Evolutionary conservation across 23 tunicate species (phyloP).

Genomic region (Pegea sp.): DNA sequence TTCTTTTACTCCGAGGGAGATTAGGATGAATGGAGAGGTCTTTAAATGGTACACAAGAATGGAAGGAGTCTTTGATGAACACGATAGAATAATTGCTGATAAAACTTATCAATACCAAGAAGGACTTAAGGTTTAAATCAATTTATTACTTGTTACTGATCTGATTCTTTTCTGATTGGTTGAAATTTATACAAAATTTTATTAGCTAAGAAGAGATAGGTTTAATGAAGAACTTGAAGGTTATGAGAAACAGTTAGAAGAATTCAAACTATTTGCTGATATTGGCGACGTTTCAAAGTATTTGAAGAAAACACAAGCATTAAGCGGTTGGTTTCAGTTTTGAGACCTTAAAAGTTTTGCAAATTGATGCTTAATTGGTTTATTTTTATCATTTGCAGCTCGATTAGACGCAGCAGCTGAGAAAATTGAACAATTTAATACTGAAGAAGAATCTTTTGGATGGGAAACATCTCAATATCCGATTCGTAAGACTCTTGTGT

Average conservation of each 20-base stretch:
- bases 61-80: conserved; percentile 82
- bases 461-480: conserved; percentile 97
- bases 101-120: conserved; percentile 83
- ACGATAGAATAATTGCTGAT: conserved; percentile 62
- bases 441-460: conserved; percentile 93
- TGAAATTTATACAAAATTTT: background rate
- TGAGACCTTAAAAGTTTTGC: too few species aligned
- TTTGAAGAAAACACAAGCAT: conserved; percentile 79
- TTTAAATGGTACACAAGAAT: conserved; percentile 85
- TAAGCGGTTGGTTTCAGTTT: conserved; percentile 13
- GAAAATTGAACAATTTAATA: conserved; percentile 86
- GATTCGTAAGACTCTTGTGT: conserved; percentile 42
- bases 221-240: conserved; percentile 82
- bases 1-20: conserved; percentile 78
- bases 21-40: conserved; percentile 69
- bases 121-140: conserved; percentile 43
- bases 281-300: conserved; percentile 56
- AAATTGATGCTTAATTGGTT: background rate
- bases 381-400: conserved; percentile 11
- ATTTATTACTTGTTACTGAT: background rate
- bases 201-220: conserved; percentile 79
- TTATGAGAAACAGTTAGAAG: conserved; percentile 83
- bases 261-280: conserved; percentile 46
- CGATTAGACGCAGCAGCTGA: conserved; percentile 80
- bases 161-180: background rate